A percentile compares a stretch with the other conserved stretches of the same genome.
Evolutionary conservation across 30 jellyfish, hydroid and myxozoan genomes (phyloP).

Genomic region (Turritopsis rubra): DNA sequence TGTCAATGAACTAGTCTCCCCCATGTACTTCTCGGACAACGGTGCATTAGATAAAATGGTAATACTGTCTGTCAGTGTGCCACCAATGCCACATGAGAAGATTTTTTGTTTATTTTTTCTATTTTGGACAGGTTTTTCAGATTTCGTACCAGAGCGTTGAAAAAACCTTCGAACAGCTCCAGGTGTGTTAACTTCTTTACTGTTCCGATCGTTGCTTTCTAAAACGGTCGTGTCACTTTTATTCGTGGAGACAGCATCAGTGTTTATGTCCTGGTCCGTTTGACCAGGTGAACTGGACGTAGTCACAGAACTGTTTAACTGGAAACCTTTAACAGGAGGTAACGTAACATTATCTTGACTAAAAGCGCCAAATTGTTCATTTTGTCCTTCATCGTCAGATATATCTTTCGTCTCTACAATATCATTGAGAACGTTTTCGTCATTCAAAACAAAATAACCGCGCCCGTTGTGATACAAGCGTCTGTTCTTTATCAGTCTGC

Average conservation of each 20-base stretch:
- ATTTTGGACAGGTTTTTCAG: constrained; percentile 18
- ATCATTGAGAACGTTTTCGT: constrained; percentile 46
- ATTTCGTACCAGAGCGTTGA: neutral
- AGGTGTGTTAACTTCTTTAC: neutral
- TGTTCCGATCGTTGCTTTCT: neutral
- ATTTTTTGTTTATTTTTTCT: neutral
- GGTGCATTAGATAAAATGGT: neutral
- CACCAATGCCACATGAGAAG: constrained; percentile 16
- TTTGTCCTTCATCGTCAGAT: neutral
- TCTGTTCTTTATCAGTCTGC: constrained; percentile 52
- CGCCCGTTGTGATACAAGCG: constrained; percentile 69
- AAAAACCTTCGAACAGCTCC: neutral
- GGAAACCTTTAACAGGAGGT: constrained; percentile 2
- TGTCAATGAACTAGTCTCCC: neutral
- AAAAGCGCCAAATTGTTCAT: neutral
- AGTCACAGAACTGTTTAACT: constrained; percentile 1
- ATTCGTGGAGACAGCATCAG: neutral
- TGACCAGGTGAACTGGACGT: constrained; percentile 18
- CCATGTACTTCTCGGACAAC: neutral
- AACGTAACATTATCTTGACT: neutral
- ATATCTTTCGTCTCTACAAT: neutral
- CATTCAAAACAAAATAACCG: constrained; percentile 63
- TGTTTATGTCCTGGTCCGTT: constrained; percentile 1
- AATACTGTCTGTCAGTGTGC: constrained; percentile 9
- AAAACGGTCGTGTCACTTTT: neutral